phyloP scores from a whole-genome alignment of 1,140 invertebrate species.

The Bombus impatiens region DNA sequence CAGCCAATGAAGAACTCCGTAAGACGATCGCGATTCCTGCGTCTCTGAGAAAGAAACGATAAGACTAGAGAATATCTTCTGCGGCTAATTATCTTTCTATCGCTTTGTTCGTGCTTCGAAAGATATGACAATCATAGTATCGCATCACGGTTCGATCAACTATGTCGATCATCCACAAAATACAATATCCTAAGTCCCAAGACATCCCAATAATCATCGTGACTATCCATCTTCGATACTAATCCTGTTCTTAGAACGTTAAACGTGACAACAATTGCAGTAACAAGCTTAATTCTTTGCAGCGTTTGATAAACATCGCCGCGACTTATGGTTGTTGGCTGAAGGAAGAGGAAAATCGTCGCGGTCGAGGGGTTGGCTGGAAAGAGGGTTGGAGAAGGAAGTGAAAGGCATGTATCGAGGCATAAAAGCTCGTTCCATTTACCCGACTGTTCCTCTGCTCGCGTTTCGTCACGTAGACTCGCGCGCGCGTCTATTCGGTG shows the following conservation, averaged over 20 bases:
- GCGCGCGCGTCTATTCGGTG: conserved; percentile 24
- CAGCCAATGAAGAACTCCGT: neutral
- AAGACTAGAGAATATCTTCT: neutral
- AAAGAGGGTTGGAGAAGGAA: neutral
- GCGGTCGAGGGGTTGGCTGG: neutral
- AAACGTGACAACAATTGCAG: neutral
- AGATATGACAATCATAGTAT: too few species aligned
- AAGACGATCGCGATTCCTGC: neutral
- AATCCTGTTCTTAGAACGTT: too few species aligned
- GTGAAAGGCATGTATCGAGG: conserved; percentile 48
- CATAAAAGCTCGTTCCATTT: conserved; percentile 72
- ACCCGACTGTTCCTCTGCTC: conserved; percentile 33
- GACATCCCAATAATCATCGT: neutral
- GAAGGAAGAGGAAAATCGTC: conserved; percentile 21
- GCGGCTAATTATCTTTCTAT: neutral
- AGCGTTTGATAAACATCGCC: neutral
- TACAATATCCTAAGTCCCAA: neutral
- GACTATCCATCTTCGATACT: neutral
- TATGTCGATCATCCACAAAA: neutral
- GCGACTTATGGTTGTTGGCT: neutral
- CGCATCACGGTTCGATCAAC: neutral
- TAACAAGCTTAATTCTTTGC: neutral
- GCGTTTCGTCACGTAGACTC: conserved; percentile 52
- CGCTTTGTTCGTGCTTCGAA: neutral
- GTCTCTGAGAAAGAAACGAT: too few species aligned